Evolutionary conservation across 2,888 invertebrate genomes (phyloP).

Genomic region (Epistrophella euchroma): DNA sequence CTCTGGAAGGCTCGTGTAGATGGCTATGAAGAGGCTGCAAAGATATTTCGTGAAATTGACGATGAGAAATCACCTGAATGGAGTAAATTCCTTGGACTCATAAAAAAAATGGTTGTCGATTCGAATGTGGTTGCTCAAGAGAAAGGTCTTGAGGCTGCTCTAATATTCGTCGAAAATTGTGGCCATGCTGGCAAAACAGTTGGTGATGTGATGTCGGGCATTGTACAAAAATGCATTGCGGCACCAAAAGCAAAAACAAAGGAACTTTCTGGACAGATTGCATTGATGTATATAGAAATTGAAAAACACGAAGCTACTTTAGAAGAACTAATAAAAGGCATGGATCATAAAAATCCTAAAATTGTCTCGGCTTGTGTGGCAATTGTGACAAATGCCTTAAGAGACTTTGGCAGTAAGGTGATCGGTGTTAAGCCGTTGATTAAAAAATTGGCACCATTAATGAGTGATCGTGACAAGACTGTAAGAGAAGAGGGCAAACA

Average conservation of each 20-base stretch:
- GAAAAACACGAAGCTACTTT: conserved; percentile 95
- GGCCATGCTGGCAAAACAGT: conserved; percentile 93
- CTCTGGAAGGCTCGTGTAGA: conserved; percentile 97
- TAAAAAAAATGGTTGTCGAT: conserved; percentile 97
- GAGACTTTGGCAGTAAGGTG: conserved; percentile 96
- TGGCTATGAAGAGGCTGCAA: conserved; percentile 97
- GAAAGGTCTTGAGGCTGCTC: conserved; percentile 95
- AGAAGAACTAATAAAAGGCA: conserved; percentile 96
- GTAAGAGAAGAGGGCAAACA: conserved; percentile 97
- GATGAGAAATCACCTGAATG: conserved; percentile 98
- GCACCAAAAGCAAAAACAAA: conserved; percentile 96
- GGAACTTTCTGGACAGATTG: conserved; percentile 94
- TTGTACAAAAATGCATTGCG: conserved; percentile 96
- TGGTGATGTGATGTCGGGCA: conserved; percentile 94
- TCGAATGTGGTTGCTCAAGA: conserved; percentile 98
- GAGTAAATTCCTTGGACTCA: conserved; percentile 93
- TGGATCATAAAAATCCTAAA: conserved; percentile 98
- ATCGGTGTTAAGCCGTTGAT: conserved; percentile 94
- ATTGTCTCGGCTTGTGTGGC: conserved; percentile 93
- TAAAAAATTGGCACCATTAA: conserved; percentile 92
- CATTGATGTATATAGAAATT: conserved; percentile 97
- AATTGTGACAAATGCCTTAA: conserved; percentile 90
- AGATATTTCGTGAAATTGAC: conserved; percentile 93
- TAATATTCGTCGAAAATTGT: conserved; percentile 96
- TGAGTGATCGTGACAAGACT: conserved; percentile 95